phyloP scores from a whole-genome alignment of 2,888 invertebrate species.

The Lymantria monacha region DNA sequence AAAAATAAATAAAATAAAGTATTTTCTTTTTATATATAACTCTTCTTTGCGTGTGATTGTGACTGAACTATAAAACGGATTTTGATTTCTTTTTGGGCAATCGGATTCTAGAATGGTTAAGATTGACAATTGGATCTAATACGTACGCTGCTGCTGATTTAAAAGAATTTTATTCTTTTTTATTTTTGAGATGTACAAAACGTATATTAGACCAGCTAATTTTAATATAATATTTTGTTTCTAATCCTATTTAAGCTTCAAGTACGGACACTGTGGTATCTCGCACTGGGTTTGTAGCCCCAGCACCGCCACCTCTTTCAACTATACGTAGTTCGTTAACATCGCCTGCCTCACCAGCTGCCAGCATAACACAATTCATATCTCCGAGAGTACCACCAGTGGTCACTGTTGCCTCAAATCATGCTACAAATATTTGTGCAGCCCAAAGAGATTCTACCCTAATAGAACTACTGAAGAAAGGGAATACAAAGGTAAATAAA shows the following conservation, averaged over 20 bases:
- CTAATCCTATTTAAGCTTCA: conserved; percentile 38
- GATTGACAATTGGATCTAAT: too few relatives aligned
- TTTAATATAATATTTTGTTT: conserved; percentile 8
- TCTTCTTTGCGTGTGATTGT: too few relatives aligned
- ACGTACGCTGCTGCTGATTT: too few relatives aligned
- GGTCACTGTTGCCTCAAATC: conserved; percentile 59
- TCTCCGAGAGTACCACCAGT: conserved; percentile 72
- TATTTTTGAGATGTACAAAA: too few relatives aligned
- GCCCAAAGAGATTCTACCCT: conserved; percentile 88
- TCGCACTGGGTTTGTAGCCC: conserved; percentile 68
- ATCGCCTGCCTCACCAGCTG: conserved; percentile 69
- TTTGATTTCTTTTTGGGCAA: too few relatives aligned
- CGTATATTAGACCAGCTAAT: too few relatives aligned
- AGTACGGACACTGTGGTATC: conserved; percentile 48
- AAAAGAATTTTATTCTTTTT: too few relatives aligned
- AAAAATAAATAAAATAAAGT: too few relatives aligned
- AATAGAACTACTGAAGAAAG: conserved; percentile 89
- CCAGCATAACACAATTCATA: conserved; percentile 72
- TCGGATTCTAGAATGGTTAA: too few relatives aligned
- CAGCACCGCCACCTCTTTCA: conserved; percentile 71
- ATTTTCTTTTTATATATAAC: too few relatives aligned
- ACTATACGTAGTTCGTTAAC: conserved; percentile 58
- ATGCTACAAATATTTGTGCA: conserved; percentile 44
- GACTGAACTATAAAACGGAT: too few relatives aligned
- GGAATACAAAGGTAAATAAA: conserved; percentile 79